A percentile compares a stretch with the other conserved stretches of the same genome.
phyloP scores from a whole-genome alignment of 2,888 invertebrate genomes.

The Leucania comma region DNA sequence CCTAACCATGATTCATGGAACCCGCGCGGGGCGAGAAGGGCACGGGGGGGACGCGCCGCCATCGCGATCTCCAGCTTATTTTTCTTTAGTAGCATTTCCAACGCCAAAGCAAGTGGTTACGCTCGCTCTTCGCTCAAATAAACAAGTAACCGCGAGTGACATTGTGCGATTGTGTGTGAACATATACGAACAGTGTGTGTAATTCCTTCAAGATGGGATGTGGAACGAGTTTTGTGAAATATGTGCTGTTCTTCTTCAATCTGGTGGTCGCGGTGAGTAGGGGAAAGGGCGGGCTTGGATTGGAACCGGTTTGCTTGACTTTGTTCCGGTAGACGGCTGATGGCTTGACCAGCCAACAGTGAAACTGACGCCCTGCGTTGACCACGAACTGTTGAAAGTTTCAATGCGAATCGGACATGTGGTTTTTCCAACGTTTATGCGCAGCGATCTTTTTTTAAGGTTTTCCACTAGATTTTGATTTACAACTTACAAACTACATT shows the following conservation, averaged over 20 bases:
- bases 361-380: slow-evolving; percentile 65
- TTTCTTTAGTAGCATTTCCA: slow-evolving; percentile 83
- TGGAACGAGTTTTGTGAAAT: slow-evolving; percentile 95
- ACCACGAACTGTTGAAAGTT: slow-evolving; percentile 43
- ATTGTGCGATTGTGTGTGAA: slow-evolving; percentile 85
- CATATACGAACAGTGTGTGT: slow-evolving; percentile 82
- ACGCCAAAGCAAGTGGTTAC: slow-evolving; percentile 65
- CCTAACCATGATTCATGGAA: slow-evolving; percentile 75
- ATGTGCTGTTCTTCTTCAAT: slow-evolving; percentile 95
- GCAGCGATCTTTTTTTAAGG: slow-evolving; percentile 6
- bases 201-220: slow-evolving; percentile 91
- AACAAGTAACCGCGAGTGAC: slow-evolving; percentile 82
- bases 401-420: slow-evolving; percentile 25
- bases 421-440: slow-evolving; percentile 12
- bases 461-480: slow-evolving; percentile 4
- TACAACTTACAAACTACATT: neutral
- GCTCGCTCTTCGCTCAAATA: slow-evolving; percentile 65
- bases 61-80: slow-evolving; percentile 82
- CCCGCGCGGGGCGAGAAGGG: slow-evolving; percentile 66
- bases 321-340: slow-evolving; percentile 79
- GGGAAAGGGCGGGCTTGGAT: slow-evolving; percentile 73
- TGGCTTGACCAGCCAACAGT: slow-evolving; percentile 83
- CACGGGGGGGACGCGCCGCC: slow-evolving; percentile 79
- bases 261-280: slow-evolving; percentile 94
- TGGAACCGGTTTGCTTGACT: slow-evolving; percentile 82